Base-by-base conservation (phyloP, 2,113 vertebrate genomes). In the Xiphias gladius region DNA sequence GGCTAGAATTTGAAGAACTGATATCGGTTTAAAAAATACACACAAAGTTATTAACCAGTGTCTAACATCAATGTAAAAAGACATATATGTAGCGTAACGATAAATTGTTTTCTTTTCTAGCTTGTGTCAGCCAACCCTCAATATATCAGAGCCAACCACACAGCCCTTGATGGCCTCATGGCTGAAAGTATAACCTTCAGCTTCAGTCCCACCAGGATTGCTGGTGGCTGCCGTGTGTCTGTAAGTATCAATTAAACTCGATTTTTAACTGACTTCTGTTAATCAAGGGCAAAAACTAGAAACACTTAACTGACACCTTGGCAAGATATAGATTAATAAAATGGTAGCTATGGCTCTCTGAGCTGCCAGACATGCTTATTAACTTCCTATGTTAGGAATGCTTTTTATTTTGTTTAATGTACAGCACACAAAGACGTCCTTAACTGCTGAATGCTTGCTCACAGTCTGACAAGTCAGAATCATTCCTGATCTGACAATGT, bases 81-180 rank as follows among this genome's bases (percentile, higher is more conserved):
- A 0, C 12, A 30, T 32, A 22, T 9, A 19, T 58, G 12, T 65
- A 14, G 2, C 28, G 4, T 28, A n/a, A 26, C 10, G n/a, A n/a
- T n/a, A 16, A 17, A 26, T 1, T 48, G 4, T 4, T 58, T 57
- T 82, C 13, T 43, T 2, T 61, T 62, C 24, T 74, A 91, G 91
- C 76, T 92, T 1, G 35, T 86, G 41, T 71, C 79, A 7, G 71
- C 39, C 30, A 50, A 26, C 2, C 24, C 86, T 61, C 2, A 1
- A 3, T 1, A 0, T 0, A 55, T 92, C 81, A 55, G 19, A 12
- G 89, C 91, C 50, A 88, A 86, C 71, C 91, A 92, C 78, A 78
- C 74, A 0, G 88, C 91, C 1, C 0, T 1, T 4, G 82, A 77
- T 14, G 70, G 61, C 20, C 64, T 80, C 7, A 57, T 63, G 35